These are phyloP conservation scores for Micromesistius poutassou DNA, from an alignment of 2,797 vertebrate species.

Conservation along the genomic window DNA sequence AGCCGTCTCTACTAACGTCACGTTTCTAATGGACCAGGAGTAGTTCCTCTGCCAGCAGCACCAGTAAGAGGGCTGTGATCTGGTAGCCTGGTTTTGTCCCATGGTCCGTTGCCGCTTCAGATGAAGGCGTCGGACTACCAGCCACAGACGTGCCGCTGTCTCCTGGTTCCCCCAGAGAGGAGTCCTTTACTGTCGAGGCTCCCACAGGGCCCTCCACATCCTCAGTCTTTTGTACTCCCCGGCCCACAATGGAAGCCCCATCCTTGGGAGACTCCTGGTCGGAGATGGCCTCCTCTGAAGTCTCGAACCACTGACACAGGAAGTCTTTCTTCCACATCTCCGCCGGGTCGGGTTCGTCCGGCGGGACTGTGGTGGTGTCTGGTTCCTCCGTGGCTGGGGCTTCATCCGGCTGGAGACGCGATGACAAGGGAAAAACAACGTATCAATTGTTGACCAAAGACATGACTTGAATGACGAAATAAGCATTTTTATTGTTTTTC, in stretches of 20 bases:
- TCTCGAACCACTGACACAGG: slow-evolving; percentile 77
- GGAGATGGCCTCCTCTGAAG: slow-evolving; percentile 60
- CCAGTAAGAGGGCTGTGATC: slow-evolving; percentile 35
- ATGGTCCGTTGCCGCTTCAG: slow-evolving; percentile 29
- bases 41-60: slow-evolving; percentile 40
- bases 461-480: background rate
- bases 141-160: slow-evolving; percentile 21
- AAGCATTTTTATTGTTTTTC: background rate
- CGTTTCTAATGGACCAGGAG: slow-evolving; percentile 46
- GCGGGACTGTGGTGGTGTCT: slow-evolving; percentile 40
- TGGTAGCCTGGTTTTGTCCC: slow-evolving; percentile 25
- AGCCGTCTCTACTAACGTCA: slow-evolving; percentile 4
- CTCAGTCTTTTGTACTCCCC: slow-evolving; percentile 12
- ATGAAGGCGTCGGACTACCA: slow-evolving; percentile 28
- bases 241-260: slow-evolving; percentile 37
- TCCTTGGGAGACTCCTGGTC: slow-evolving; percentile 71
- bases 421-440: background rate
- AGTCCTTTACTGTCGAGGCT: slow-evolving; percentile 44
- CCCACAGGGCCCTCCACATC: slow-evolving; percentile 18
- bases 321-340: slow-evolving; percentile 76
- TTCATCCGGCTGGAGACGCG: slow-evolving; percentile 49
- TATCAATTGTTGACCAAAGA: background rate
- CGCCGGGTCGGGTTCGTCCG: slow-evolving; percentile 58
- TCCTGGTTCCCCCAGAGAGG: slow-evolving; percentile 42
- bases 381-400: slow-evolving; percentile 61